phyloP scores from a whole-genome alignment of 2,113 vertebrate genomes.

The Syrrhaptes paradoxus region DNA sequence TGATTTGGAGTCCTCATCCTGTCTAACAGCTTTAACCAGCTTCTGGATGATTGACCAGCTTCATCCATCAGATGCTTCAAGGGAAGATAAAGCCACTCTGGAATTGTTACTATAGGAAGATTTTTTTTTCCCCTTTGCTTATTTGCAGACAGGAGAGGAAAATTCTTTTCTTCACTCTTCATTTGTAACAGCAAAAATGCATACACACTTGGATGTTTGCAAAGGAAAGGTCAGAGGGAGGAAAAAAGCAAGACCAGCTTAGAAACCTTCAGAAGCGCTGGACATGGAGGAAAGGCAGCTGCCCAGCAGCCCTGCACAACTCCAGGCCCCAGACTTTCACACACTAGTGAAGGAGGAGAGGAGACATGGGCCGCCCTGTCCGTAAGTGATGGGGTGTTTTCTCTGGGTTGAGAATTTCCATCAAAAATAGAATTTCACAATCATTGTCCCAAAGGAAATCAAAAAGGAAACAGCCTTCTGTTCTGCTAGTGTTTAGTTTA shows the following conservation, averaged over 20 bases:
- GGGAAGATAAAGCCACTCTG: not conserved
- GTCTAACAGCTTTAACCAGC: not conserved
- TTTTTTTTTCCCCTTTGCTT: not conserved
- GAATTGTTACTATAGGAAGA: not conserved
- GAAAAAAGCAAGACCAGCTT: not conserved
- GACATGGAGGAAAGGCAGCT: not conserved
- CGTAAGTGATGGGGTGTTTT: not conserved
- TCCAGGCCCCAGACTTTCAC: not conserved
- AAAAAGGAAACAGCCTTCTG: not conserved
- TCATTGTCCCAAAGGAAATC: not conserved
- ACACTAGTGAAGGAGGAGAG: not conserved
- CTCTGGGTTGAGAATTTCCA: not conserved
- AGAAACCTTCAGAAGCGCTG: not conserved
- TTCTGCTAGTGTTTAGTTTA: not conserved
- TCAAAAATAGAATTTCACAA: not conserved
- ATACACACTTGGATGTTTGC: not conserved
- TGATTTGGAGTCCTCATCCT: constrained; percentile 23
- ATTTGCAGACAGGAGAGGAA: not conserved
- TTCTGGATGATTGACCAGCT: constrained; percentile 32
- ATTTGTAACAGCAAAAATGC: not conserved
- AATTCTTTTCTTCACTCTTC: not conserved
- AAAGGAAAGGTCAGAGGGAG: not conserved
- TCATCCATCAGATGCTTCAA: constrained; percentile 4
- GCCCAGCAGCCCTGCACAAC: not conserved
- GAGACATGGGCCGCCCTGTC: not conserved